Conservation (phyloP, 2,797 vertebrate species). For the Lithobates pipiens region DNA sequence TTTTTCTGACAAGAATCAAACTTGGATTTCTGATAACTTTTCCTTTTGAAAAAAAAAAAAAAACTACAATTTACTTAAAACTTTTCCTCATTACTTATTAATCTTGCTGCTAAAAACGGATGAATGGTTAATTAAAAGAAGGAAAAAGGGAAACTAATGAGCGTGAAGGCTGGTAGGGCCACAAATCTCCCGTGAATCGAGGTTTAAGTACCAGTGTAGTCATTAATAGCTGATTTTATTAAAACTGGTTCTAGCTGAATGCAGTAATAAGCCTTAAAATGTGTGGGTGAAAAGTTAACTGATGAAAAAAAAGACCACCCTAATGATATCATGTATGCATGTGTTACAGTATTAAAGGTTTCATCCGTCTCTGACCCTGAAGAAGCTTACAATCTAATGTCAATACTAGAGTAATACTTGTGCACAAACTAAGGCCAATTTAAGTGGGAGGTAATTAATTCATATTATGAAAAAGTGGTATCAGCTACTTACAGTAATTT, state of each 20-base stretch:
- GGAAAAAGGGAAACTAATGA: neutral
- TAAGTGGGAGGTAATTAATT: neutral
- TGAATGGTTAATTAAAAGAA: constrained; percentile 11
- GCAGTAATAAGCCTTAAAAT: neutral
- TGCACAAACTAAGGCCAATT: neutral
- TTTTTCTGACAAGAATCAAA: neutral
- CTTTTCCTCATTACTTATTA: constrained; percentile 28
- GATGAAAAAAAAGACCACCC: neutral
- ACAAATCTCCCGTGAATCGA: constrained; percentile 1
- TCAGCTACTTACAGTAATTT: no score
- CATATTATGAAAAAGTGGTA: no score
- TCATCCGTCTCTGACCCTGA: neutral
- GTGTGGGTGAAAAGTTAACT: neutral
- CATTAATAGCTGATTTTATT: constrained; percentile 4
- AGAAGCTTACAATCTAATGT: neutral
- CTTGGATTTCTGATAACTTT: neutral
- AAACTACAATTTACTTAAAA: neutral
- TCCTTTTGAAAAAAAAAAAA: neutral
- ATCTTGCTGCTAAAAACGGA: neutral
- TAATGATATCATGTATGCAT: neutral
- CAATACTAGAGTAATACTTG: neutral
- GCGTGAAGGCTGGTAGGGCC: neutral
- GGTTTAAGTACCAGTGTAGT: neutral
- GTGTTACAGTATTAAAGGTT: neutral
- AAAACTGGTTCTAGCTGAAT: neutral